Evolutionary conservation across 2,113 vertebrate species (phyloP), one percentile per base, ranked within the genome.

Genomic region (Malurus melanocephalus): DNA sequence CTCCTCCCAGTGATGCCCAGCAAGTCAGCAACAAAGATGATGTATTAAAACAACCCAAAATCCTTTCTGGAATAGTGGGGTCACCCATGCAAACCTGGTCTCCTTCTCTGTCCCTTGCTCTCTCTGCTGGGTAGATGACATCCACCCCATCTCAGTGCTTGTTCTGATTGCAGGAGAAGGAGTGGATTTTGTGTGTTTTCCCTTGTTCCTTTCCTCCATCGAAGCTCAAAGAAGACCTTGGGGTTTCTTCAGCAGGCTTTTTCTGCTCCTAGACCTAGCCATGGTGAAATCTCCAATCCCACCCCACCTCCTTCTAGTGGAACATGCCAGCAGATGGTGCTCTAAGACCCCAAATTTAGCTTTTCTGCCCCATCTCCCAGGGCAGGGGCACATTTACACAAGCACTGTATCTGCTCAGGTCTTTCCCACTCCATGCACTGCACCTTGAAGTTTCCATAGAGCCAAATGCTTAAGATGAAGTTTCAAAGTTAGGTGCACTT

Each of bases 261-360:
- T 52, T 42, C 28, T 24, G 14, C 26, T 75, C 61, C 75, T 16
- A 17, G 40, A 32, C 35, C 40, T 46, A 49, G 23, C 33, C 60
- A 4, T 9, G 38, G 18, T 32, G 21, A 83, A 38, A 59, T n/a
- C 46, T 38, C 33, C 0, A 0, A 75, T 33, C 28, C 73, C 8
- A 7, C 32, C 20, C 6, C 6, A 6, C 33, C 23, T 51, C 26
- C 26, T 49, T 43, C 35, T n/a, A 5, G 65, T 45, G 6, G 20
- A 80, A 85, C 13, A 5, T 94, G 52, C 95, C 95, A 96, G 82
- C 82, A 95, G 94, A 55, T 94, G 95, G 95, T 93, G 95, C 95
- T 95, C 80, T 90, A 93, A 65, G 87, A 92, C 68, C n/a, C 85
- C 28, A 71, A 26, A 91, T 75, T 53, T 21, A 43, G 21, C 16